Percentiles rank a stretch among this genome's conserved stretches.
Evolutionary conservation across 2,113 vertebrate genomes (phyloP).

Genomic region (Capreolus pygargus): DNA sequence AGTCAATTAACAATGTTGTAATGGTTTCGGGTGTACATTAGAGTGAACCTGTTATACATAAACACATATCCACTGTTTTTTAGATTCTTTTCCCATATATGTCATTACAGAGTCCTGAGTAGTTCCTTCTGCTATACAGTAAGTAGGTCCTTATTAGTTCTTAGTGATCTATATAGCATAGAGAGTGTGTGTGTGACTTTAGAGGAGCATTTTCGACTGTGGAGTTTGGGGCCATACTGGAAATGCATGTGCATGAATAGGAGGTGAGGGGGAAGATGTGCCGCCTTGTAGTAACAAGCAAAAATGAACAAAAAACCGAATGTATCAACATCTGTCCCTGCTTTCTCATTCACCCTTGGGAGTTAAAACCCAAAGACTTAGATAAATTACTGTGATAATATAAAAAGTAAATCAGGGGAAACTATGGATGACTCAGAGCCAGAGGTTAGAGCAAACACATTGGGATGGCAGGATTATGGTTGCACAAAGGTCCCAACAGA

Average conservation of each 20-base stretch:
- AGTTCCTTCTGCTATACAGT: not conserved
- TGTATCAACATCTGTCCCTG: not conserved
- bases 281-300: rapidly evolving
- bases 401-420: not conserved
- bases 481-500: not conserved
- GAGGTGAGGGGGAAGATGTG: too few relatives aligned
- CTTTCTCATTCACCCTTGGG: not conserved
- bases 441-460: not conserved
- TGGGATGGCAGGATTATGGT: not conserved
- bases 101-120: not conserved
- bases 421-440: not conserved
- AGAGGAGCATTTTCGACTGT: not conserved
- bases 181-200: not conserved
- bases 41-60: not conserved
- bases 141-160: not conserved
- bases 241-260: not conserved
- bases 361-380: not conserved
- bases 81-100: not conserved
- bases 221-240: rapidly evolving
- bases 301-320: not conserved
- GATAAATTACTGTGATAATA: not conserved
- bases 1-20: not conserved
- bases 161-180: not conserved
- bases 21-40: not conserved
- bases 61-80: not conserved